Conservation (phyloP, 53 echinoderm and acorn worm genomes). For the Paelopatides confundens region DNA sequence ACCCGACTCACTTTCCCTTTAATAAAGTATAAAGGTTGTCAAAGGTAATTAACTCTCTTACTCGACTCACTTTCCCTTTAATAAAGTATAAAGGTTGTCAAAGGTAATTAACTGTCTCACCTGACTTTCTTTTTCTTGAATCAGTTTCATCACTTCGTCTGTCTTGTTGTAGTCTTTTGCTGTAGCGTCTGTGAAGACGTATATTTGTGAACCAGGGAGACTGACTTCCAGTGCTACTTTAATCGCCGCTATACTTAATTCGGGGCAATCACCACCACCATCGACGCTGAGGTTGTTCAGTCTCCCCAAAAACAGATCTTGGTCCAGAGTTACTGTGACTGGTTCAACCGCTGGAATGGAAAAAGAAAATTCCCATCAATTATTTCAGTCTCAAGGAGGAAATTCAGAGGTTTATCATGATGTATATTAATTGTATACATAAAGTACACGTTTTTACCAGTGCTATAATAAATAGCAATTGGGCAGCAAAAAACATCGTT, state of each 20-base stretch:
- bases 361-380: too few relatives aligned
- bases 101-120: constrained; percentile 52
- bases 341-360: constrained; percentile 79
- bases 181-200: constrained; percentile 97
- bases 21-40: too few relatives aligned
- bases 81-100: not conserved
- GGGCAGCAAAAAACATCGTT: too few relatives aligned
- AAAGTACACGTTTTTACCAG: too few relatives aligned
- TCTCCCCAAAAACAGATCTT: constrained; percentile 64
- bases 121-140: constrained; percentile 99
- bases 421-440: too few relatives aligned
- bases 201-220: constrained; percentile 93
- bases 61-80: not conserved
- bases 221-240: constrained; percentile 85
- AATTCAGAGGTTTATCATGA: too few relatives aligned
- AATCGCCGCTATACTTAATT: constrained; percentile 93
- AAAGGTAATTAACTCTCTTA: too few relatives aligned
- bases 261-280: constrained; percentile 97
- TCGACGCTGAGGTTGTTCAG: constrained; percentile 85
- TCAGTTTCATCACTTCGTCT: constrained; percentile 86
- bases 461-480: too few relatives aligned
- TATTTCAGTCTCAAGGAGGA: too few relatives aligned
- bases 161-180: constrained; percentile 92
- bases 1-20: too few relatives aligned
- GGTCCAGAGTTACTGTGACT: constrained; percentile 85